Conservation (phyloP, 2,113 vertebrate species). For the Bos javanicus region DNA sequence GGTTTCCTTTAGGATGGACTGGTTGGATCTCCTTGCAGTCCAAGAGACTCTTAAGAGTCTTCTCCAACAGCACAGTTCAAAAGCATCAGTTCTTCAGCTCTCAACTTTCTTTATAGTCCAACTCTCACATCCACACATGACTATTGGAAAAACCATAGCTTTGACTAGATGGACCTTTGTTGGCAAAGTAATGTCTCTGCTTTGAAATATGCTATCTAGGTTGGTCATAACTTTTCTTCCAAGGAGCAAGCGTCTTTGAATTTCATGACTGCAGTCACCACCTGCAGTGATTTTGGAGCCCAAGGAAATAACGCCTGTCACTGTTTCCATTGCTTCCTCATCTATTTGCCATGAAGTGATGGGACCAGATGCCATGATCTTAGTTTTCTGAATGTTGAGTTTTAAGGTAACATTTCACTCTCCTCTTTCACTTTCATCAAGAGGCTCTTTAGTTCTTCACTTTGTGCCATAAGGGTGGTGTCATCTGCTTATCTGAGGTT, state of each 20-base stretch:
- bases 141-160: neutral
- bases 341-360: neutral
- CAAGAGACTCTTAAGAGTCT: neutral
- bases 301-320: neutral
- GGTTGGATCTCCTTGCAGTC: neutral
- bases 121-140: neutral
- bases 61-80: neutral
- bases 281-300: neutral
- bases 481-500: neutral
- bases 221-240: neutral
- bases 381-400: neutral
- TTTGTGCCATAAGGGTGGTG: neutral
- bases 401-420: neutral
- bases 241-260: neutral
- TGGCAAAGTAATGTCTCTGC: neutral
- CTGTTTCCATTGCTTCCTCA: neutral
- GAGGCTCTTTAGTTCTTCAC: neutral
- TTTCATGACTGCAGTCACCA: neutral
- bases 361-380: neutral
- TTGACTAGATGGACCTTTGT: neutral
- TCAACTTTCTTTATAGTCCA: neutral
- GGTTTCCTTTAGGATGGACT: neutral
- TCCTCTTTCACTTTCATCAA: neutral
- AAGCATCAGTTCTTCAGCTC: fast-evolving
- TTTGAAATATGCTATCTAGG: neutral